These are phyloP conservation scores for Paramormyrops kingsleyae DNA, from an alignment of 2,113 vertebrate genomes.

Conservation along the genomic window DNA sequence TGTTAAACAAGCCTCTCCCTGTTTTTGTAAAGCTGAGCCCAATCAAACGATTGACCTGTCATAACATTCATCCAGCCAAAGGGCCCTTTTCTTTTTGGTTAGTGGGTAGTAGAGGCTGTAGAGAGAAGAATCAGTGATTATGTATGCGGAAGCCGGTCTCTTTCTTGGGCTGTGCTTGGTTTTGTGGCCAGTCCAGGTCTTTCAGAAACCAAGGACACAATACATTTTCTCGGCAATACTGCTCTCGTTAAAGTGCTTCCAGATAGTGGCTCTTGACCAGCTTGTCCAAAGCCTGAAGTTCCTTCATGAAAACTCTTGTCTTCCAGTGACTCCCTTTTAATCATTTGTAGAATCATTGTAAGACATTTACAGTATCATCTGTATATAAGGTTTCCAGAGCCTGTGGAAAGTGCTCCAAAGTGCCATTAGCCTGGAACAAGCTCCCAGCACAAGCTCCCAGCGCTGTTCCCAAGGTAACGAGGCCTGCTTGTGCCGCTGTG, in stretches of 20 bases:
- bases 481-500: background rate
- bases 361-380: background rate
- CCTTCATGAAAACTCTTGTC: constrained; percentile 48
- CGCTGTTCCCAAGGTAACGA: background rate
- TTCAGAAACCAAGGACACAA: background rate
- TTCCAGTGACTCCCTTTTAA: constrained; percentile 22
- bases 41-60: constrained; percentile 45
- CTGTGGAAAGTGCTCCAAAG: background rate
- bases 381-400: background rate
- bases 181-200: constrained; percentile 19
- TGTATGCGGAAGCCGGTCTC: constrained; percentile 11
- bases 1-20: constrained; percentile 32
- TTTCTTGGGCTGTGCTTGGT: constrained; percentile 33
- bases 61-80: constrained; percentile 46
- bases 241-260: constrained; percentile 51
- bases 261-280: constrained; percentile 52
- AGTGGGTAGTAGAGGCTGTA: constrained; percentile 16
- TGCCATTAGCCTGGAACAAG: background rate
- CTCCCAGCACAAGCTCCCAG: no score
- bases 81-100: constrained; percentile 28
- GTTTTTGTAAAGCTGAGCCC: constrained; percentile 37
- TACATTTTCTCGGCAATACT: constrained; percentile 43
- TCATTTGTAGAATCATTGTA: background rate
- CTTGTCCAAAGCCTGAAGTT: constrained; percentile 40
- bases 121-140: constrained; percentile 29